Evolutionary conservation across 2,888 invertebrate genomes (phyloP).

Genomic region (Rosalia funebris): DNA sequence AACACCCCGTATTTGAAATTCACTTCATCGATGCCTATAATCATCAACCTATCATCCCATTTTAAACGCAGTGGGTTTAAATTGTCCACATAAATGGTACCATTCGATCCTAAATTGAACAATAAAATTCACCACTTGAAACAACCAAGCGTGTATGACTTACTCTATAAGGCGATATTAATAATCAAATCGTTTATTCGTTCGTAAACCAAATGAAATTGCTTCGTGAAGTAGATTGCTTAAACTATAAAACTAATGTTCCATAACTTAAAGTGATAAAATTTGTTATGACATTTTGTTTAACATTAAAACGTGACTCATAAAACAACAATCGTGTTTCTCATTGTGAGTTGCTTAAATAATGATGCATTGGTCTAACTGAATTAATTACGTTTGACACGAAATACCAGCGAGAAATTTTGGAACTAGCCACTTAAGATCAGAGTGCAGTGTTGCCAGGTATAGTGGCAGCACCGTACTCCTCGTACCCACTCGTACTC

Average conservation of each 20-base stretch:
- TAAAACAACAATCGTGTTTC: constrained; percentile 23
- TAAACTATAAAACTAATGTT: neutral
- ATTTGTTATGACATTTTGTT: constrained; percentile 23
- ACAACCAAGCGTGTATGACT: neutral
- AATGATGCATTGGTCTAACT: constrained; percentile 17
- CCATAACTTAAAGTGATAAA: constrained; percentile 20
- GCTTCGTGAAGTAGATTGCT: constrained; percentile 8
- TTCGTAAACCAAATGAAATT: constrained; percentile 1
- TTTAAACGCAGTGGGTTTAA: too few species aligned
- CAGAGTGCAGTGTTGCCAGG: neutral
- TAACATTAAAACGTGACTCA: constrained; percentile 22
- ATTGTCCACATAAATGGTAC: too few species aligned
- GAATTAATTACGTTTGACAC: constrained; percentile 17
- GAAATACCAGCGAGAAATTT: constrained; percentile 1
- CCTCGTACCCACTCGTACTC: too few species aligned
- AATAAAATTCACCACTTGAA: neutral
- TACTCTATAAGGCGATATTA: neutral
- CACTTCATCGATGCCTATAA: too few species aligned
- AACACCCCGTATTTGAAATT: too few species aligned
- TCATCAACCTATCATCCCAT: too few species aligned
- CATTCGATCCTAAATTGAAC: neutral
- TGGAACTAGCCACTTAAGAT: neutral
- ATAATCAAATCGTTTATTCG: neutral
- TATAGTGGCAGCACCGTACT: too few species aligned
- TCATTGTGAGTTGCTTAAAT: constrained; percentile 21